A percentile compares a stretch with the other conserved stretches of the same genome.
phyloP scores from a whole-genome alignment of 2,888 invertebrate species.

The Leptinotarsa rubiginosa region DNA sequence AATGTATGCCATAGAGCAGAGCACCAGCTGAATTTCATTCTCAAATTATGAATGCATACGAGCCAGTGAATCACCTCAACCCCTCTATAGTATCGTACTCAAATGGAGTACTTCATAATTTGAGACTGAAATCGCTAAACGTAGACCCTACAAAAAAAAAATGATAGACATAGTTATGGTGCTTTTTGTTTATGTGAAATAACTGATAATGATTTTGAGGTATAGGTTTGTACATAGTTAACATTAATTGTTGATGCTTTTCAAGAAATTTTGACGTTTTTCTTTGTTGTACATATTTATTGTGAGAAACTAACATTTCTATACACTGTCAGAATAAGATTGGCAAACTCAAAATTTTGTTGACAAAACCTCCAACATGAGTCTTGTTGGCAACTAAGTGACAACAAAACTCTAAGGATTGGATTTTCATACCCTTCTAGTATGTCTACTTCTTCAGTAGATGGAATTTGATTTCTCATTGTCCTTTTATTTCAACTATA shows the following conservation, averaged over 20 bases:
- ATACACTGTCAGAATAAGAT: too few species aligned
- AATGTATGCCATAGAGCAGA: constrained; percentile 56
- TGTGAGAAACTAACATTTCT: not conserved
- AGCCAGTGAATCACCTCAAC: constrained; percentile 49
- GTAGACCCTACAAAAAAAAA: constrained; percentile 27
- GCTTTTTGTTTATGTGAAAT: constrained; percentile 54
- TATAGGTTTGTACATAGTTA: constrained; percentile 57
- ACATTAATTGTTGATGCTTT: constrained; percentile 55
- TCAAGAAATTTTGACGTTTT: constrained; percentile 49
- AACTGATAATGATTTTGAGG: constrained; percentile 52
- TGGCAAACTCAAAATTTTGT: too few species aligned
- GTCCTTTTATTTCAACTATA: too few species aligned
- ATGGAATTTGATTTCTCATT: too few species aligned
- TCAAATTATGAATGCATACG: constrained; percentile 41
- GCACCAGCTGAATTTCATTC: constrained; percentile 48
- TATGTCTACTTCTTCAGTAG: too few species aligned
- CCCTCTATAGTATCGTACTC: constrained; percentile 36
- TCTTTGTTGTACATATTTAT: constrained; percentile 53
- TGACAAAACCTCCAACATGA: too few species aligned
- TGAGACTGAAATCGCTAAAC: constrained; percentile 34
- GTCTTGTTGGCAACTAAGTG: too few species aligned
- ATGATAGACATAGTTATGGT: constrained; percentile 43
- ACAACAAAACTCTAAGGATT: too few species aligned
- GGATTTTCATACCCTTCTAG: too few species aligned
- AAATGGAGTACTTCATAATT: constrained; percentile 26